phyloP scores from a whole-genome alignment of 2,888 invertebrate species.

The Helleia helle region DNA sequence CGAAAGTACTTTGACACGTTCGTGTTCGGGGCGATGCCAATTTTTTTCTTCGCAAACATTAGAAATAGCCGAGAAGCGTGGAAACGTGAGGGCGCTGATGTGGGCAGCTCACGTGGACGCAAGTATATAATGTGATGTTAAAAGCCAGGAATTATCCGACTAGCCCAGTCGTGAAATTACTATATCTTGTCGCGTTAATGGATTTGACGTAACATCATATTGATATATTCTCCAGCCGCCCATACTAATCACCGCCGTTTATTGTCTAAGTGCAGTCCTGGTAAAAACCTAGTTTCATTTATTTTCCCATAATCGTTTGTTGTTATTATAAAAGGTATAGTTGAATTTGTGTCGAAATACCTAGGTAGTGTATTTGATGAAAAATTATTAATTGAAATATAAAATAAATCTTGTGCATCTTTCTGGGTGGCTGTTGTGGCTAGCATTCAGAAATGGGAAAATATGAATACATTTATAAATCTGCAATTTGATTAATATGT shows the following conservation, averaged over 20 bases:
- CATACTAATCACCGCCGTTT: not conserved
- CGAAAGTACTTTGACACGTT: not conserved
- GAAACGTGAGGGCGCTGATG: not conserved
- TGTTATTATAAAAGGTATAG: too few relatives aligned
- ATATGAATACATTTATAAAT: too few relatives aligned
- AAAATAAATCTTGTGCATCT: too few relatives aligned
- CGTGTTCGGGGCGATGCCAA: not conserved
- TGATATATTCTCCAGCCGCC: not conserved
- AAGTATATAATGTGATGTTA: conserved; percentile 4
- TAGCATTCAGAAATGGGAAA: too few relatives aligned
- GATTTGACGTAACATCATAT: conserved; percentile 1
- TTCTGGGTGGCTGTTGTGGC: too few relatives aligned
- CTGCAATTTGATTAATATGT: too few relatives aligned
- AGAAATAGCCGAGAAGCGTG: not conserved
- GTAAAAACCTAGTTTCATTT: too few relatives aligned
- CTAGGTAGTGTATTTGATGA: too few relatives aligned
- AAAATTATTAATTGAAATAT: too few relatives aligned
- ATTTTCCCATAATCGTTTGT: too few relatives aligned
- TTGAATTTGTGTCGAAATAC: too few relatives aligned
- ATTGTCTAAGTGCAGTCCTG: not conserved
- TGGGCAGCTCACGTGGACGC: conserved; percentile 1
- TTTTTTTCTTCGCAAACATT: not conserved
- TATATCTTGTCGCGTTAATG: conserved; percentile 1
- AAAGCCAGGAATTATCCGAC: not conserved
- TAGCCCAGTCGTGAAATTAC: conserved; percentile 5